Percentiles rank a stretch among this genome's conserved stretches.
phyloP scores from a whole-genome alignment of 2,113 vertebrate species.

The Semicossyphus pulcher region DNA sequence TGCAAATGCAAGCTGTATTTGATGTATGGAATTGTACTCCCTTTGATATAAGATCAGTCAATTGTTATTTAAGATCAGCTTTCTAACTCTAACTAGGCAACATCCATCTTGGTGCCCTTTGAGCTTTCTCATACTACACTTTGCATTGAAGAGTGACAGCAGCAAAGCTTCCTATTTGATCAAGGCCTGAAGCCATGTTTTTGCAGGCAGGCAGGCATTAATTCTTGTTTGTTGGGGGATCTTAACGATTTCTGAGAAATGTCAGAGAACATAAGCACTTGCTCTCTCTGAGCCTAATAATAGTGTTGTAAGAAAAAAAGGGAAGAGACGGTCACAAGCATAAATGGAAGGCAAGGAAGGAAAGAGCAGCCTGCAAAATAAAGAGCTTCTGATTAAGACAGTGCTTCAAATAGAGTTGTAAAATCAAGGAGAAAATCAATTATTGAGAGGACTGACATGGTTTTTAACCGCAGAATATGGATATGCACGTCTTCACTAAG shows the following conservation, averaged over 20 bases:
- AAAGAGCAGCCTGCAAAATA: conserved; percentile 74
- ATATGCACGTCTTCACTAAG: conserved; percentile 78
- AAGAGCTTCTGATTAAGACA: conserved; percentile 73
- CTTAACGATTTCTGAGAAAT: conserved; percentile 43
- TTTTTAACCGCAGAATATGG: conserved; percentile 79
- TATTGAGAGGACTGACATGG: conserved; percentile 78
- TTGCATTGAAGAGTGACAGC: conserved; percentile 35
- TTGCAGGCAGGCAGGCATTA: conserved; percentile 10
- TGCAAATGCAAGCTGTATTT: not conserved
- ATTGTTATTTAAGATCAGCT: conserved; percentile 21
- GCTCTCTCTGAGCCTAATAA: conserved; percentile 56
- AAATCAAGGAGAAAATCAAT: conserved; percentile 76
- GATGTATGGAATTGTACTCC: not conserved
- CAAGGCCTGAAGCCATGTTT: conserved; percentile 32
- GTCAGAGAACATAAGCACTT: conserved; percentile 43
- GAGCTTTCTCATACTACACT: conserved; percentile 2
- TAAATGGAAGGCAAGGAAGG: conserved; percentile 74
- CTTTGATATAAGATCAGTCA: conserved; percentile 23
- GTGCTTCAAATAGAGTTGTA: conserved; percentile 75
- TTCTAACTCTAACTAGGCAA: conserved; percentile 18
- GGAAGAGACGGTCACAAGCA: conserved; percentile 72
- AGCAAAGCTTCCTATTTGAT: conserved; percentile 29
- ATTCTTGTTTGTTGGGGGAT: conserved; percentile 42
- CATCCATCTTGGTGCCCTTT: conserved; percentile 18
- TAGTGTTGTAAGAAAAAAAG: conserved; percentile 49